Base-by-base conservation (phyloP, 2,888 invertebrate species). In the Timema cristinae region DNA sequence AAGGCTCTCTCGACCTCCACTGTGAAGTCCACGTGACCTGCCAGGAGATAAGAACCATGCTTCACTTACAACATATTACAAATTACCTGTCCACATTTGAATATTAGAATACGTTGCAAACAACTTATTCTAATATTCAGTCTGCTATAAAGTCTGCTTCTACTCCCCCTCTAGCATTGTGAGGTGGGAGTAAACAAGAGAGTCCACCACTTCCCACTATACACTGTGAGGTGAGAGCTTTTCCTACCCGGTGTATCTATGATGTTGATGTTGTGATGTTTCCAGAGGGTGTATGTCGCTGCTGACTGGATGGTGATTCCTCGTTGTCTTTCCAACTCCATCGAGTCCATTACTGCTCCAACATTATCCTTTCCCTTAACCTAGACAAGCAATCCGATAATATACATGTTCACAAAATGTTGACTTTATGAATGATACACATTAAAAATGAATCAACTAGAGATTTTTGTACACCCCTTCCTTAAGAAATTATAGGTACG, bases 271-370 rank as follows among this genome's bases (percentile, higher is more conserved):
- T 98, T 98, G 74, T 92, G 89, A 67, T 94, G 92, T 80, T 93
- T 95, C 99, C 99, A 99, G 74, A 95, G 83, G 0, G 98, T 95
- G 80, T 98, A 98, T 0, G 99, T 99, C 0, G 99, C 99, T 0
- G 99, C 99, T 8, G 98, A 98, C 81, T 99, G 98, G 77, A 99
- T 99, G 0, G 99, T 99, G 75, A 99, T 99, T n/a, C 99, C 99
- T 79, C 99, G 86, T 81, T 99, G 98, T 68, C 97, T 86, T 84
- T 99, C 99, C 71, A 99, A 84, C 80, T 99, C 99, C 99, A 99
- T 99, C 13, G 98, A 98, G 81, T 99, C 99, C 99, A 99, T 99
- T 0, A 94, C 94, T 0, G 99, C 99, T 5, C 99, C 99, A 0
- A 99, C 95, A 84, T 96, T 94, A 82, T 99, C 99, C 86, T 97